Conservation (phyloP, 2,113 vertebrate species). For the Melanerpes formicivorus region DNA sequence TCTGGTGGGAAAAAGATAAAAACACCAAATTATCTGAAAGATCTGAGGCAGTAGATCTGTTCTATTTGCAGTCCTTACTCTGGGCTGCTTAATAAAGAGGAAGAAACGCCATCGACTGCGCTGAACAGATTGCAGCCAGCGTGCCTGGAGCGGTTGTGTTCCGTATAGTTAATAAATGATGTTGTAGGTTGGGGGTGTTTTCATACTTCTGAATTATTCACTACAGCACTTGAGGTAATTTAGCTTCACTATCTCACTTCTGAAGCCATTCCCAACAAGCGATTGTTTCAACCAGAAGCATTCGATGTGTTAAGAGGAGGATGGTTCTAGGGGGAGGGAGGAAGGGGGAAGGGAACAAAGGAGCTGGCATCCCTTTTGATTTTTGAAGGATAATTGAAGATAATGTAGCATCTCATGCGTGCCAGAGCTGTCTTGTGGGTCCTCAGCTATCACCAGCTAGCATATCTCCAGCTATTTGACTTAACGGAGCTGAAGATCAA, state of each 20-base stretch:
- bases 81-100: neutral
- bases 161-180: slow-evolving; percentile 30
- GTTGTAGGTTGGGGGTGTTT: slow-evolving; percentile 21
- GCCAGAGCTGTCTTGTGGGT: neutral
- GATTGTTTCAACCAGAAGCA: neutral
- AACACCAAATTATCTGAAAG: neutral
- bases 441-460: neutral
- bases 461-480: neutral
- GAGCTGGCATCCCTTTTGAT: neutral
- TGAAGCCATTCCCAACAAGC: neutral
- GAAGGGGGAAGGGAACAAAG: neutral
- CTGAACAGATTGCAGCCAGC: neutral
- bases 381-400: neutral
- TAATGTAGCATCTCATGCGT: neutral
- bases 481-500: neutral
- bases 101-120: neutral
- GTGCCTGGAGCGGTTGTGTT: accelerated
- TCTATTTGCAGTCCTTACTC: neutral
- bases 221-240: neutral
- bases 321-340: neutral
- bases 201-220: slow-evolving; percentile 41
- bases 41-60: neutral
- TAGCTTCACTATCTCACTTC: neutral
- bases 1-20: neutral
- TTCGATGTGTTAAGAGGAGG: neutral